These are phyloP conservation scores for Dryadula phaetusa DNA, from an alignment of 2,888 invertebrate genomes.

Conservation along the genomic window DNA sequence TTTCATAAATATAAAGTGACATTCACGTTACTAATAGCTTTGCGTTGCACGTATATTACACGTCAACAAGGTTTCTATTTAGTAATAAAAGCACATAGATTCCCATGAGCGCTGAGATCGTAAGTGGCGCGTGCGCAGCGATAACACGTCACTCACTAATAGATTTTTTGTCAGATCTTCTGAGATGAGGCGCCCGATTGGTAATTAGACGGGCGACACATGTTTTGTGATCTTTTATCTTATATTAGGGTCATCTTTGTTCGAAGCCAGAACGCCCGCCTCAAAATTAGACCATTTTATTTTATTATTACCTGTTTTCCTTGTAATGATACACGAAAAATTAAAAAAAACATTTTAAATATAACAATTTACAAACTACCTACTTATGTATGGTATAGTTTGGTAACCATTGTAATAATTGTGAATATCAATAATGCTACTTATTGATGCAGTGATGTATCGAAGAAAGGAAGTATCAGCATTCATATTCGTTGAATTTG, in stretches of 20 bases:
- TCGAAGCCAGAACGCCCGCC: slow-evolving; percentile 13
- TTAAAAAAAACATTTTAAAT: not conserved
- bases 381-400: no score
- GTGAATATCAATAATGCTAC: slow-evolving; percentile 34
- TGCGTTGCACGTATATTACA: no score
- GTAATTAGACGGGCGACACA: slow-evolving; percentile 81
- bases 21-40: no score
- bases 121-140: slow-evolving; percentile 62
- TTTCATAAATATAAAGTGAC: no score
- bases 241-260: slow-evolving; percentile 69
- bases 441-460: slow-evolving; percentile 32
- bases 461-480: slow-evolving; percentile 69
- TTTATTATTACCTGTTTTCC: slow-evolving; percentile 55
- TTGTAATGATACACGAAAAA: not conserved
- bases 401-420: slow-evolving; percentile 10
- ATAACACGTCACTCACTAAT: slow-evolving; percentile 67
- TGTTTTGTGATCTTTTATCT: slow-evolving; percentile 77
- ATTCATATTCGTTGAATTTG: slow-evolving; percentile 63
- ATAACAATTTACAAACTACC: slow-evolving; percentile 17
- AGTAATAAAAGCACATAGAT: not conserved
- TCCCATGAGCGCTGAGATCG: slow-evolving; percentile 7
- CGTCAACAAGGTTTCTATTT: no score
- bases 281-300: slow-evolving; percentile 57
- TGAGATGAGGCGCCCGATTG: slow-evolving; percentile 77
- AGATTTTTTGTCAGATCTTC: slow-evolving; percentile 70